Evolutionary conservation across 1,140 invertebrate genomes (phyloP).

Genomic region (Anadara kagoshimensis): DNA sequence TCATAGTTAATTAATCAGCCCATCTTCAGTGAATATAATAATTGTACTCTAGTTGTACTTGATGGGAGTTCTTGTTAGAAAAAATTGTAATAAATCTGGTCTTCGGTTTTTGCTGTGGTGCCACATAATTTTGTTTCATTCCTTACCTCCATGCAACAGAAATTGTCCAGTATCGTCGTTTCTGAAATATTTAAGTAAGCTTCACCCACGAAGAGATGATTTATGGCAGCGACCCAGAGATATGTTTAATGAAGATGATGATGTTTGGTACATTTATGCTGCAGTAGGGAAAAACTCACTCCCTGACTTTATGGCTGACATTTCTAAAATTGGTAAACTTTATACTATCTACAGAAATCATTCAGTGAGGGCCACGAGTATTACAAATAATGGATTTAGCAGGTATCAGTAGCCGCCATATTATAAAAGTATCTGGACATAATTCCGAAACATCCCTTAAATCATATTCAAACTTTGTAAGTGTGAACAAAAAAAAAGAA

Average conservation of each 20-base stretch:
- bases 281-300: slow-evolving; percentile 25
- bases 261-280: slow-evolving; percentile 15
- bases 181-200: slow-evolving; percentile 18
- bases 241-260: neutral
- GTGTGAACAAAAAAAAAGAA: too few species aligned
- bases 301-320: slow-evolving; percentile 10
- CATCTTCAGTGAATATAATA: too few species aligned
- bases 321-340: slow-evolving; percentile 13
- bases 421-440: slow-evolving; percentile 13
- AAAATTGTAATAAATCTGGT: too few species aligned
- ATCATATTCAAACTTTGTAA: too few species aligned
- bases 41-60: too few species aligned
- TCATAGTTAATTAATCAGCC: too few species aligned
- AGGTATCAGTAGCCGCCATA: neutral
- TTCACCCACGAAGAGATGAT: slow-evolving; percentile 17
- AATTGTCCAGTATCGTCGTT: slow-evolving; percentile 35
- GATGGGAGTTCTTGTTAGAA: too few species aligned
- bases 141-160: slow-evolving; percentile 18
- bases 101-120: neutral
- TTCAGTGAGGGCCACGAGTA: slow-evolving; percentile 21
- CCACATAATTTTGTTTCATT: neutral
- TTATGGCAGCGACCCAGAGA: slow-evolving; percentile 32
- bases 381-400: slow-evolving; percentile 3
- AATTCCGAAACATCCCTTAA: slow-evolving; percentile 12
- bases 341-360: slow-evolving; percentile 19